These are phyloP conservation scores for Acestrorhynchus altus DNA, from an alignment of 2,797 vertebrate genomes.

Conservation along the genomic window DNA sequence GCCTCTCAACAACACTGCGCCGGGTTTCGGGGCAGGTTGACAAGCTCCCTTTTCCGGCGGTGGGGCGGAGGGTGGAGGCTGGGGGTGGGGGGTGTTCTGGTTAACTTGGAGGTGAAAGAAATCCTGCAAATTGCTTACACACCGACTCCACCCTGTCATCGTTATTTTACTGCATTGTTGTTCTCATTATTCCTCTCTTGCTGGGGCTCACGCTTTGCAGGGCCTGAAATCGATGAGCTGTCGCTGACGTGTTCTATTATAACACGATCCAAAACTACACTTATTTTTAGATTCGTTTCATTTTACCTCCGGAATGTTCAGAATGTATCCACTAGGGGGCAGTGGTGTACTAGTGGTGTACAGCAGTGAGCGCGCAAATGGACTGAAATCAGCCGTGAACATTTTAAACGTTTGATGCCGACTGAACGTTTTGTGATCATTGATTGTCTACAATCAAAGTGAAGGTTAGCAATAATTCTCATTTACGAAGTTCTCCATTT, in stretches of 20 bases:
- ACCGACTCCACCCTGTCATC: not conserved
- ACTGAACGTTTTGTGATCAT: too few species aligned
- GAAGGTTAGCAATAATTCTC: too few species aligned
- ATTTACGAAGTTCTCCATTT: too few species aligned
- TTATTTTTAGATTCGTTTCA: too few species aligned
- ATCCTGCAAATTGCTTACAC: not conserved
- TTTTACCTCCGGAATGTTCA: too few species aligned
- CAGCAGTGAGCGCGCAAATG: too few species aligned
- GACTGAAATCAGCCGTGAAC: too few species aligned
- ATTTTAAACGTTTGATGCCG: too few species aligned
- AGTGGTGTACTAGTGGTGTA: too few species aligned
- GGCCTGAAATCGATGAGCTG: not conserved
- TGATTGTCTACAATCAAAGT: too few species aligned
- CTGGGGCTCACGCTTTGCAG: not conserved
- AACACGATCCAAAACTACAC: too few species aligned
- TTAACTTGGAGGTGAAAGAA: not conserved
- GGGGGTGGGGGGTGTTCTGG: not conserved
- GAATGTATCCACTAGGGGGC: too few species aligned
- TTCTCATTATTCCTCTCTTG: not conserved
- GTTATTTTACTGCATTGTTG: not conserved
- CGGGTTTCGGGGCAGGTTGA: conserved; percentile 13
- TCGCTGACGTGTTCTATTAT: not conserved
- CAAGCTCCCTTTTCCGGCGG: conserved; percentile 13
- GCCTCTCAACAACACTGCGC: conserved; percentile 48
- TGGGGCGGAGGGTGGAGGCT: not conserved